Percentiles rank a stretch among this genome's conserved stretches.
These are phyloP conservation scores for Xenopus petersii DNA, from an alignment of 2,797 vertebrate species.

Conservation along the genomic window DNA sequence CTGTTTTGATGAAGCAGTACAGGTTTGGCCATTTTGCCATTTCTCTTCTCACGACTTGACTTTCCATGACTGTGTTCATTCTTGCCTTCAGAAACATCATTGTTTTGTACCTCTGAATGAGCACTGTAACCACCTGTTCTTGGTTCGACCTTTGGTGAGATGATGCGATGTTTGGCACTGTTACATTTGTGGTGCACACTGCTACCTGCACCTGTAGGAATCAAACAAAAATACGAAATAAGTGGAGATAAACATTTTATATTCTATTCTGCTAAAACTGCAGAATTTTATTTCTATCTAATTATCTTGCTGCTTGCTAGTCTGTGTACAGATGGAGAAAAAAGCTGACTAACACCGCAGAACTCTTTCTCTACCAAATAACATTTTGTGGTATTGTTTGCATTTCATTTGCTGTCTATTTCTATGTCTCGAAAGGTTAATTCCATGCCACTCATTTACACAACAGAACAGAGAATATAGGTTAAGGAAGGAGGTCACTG, in stretches of 20 bases:
- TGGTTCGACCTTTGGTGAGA: slow-evolving; percentile 97
- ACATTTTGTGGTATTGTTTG: neutral
- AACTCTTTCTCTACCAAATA: neutral
- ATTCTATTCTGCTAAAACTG: neutral
- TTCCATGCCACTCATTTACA: accelerated
- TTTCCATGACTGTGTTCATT: slow-evolving; percentile 87
- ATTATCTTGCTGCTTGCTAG: slow-evolving; percentile 25
- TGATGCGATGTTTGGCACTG: slow-evolving; percentile 99
- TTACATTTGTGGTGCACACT: slow-evolving; percentile 99
- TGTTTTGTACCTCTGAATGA: slow-evolving; percentile 97
- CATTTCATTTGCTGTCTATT: neutral
- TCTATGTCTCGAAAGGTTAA: neutral
- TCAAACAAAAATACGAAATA: slow-evolving; percentile 32
- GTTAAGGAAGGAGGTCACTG: neutral
- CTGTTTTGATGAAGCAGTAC: slow-evolving; percentile 94
- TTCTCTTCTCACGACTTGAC: slow-evolving; percentile 86
- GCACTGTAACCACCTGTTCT: slow-evolving; percentile 84
- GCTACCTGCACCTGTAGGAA: slow-evolving; percentile 87
- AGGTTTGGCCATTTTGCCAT: slow-evolving; percentile 94
- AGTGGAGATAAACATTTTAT: neutral
- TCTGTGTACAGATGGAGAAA: neutral
- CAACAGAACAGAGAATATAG: neutral
- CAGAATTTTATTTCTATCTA: slow-evolving; percentile 2
- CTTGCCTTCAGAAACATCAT: slow-evolving; percentile 96
- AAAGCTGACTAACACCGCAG: neutral